Percentiles rank a stretch among this genome's conserved stretches.
These are phyloP conservation scores for Glyphotaelius pellucidus DNA, from an alignment of 2,888 invertebrate genomes.

Conservation along the genomic window DNA sequence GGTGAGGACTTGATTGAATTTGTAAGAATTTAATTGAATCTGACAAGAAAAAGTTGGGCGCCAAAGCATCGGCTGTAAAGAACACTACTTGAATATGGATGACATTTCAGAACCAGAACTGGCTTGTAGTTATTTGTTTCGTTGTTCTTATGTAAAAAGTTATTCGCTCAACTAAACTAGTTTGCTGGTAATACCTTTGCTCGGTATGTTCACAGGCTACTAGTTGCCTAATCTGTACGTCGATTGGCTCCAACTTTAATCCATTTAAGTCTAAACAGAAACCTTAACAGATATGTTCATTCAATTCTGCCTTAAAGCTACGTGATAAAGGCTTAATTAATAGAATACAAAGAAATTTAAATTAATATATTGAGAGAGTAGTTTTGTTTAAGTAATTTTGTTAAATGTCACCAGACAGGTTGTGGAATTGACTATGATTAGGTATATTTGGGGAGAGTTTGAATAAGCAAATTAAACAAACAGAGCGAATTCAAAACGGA, in stretches of 20 bases:
- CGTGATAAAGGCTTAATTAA: background rate
- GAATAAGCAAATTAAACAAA: background rate
- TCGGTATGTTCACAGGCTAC: background rate
- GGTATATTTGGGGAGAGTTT: background rate
- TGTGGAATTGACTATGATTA: background rate
- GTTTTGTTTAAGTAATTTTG: background rate
- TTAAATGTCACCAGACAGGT: background rate
- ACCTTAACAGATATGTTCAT: slow-evolving; percentile 2
- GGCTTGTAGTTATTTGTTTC: background rate
- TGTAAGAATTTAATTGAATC: background rate
- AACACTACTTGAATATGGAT: background rate
- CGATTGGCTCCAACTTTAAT: slow-evolving; percentile 2
- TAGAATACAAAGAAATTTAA: background rate
- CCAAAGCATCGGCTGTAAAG: background rate
- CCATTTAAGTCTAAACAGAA: background rate
- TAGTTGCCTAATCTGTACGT: background rate
- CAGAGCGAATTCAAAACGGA: background rate
- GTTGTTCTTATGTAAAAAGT: background rate
- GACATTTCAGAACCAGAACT: background rate
- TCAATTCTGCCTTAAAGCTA: background rate
- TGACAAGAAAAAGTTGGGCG: background rate
- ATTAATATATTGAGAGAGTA: background rate
- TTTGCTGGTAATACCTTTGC: background rate
- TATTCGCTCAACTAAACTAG: background rate
- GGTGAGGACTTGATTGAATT: background rate